Evolutionary conservation across 92 coral and sea anemone genomes (phyloP), one percentile per base, ranked within the genome.

Genomic region (Ricordea florida): DNA sequence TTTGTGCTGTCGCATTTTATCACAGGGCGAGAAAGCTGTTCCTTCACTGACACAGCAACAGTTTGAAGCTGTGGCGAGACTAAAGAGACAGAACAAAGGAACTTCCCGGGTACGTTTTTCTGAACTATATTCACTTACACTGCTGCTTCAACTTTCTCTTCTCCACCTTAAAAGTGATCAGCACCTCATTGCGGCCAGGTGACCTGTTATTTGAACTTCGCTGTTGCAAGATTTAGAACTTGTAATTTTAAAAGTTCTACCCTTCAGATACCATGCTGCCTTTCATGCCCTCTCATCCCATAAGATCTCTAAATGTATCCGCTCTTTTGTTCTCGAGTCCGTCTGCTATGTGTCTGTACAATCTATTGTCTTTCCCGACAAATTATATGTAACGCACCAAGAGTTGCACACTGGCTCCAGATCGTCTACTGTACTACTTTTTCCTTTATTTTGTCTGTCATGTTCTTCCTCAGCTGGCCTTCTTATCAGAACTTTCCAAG

Each of bases 91-190:
- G 57, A 83, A 66, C 75, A 83, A 78, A 72, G 96, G 93, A 2
- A 93, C 91, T 49, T 92, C 98, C 15, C 82, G 97, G 93, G 98
- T 93, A 93, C 84, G 80, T 29, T 8, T 26, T 5, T n/a, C n/a
- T n/a, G n/a, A n/a, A n/a, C n/a, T 11, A 8, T 10, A 42, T 13
- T 20, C 29, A n/a, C 16, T 47, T 1, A 11, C 2, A 10, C 13
- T 3, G 31, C 0, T 21, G 14, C 0, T 6, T 10, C 8, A 31
- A 30, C 40, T 6, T 18, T 18, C 14, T 16, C 20, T 2, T 29
- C 47, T 4, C 26, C 13, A 15, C n/a, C n/a, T n/a, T n/a, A n/a
- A n/a, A n/a, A n/a, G n/a, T n/a, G n/a, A n/a, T n/a, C n/a, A n/a
- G n/a, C n/a, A n/a, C n/a, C n/a, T n/a, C n/a, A n/a, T n/a, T n/a